Evolutionary conservation across 2,797 vertebrate genomes (phyloP).

Genomic region (Calcarius lapponicus): DNA sequence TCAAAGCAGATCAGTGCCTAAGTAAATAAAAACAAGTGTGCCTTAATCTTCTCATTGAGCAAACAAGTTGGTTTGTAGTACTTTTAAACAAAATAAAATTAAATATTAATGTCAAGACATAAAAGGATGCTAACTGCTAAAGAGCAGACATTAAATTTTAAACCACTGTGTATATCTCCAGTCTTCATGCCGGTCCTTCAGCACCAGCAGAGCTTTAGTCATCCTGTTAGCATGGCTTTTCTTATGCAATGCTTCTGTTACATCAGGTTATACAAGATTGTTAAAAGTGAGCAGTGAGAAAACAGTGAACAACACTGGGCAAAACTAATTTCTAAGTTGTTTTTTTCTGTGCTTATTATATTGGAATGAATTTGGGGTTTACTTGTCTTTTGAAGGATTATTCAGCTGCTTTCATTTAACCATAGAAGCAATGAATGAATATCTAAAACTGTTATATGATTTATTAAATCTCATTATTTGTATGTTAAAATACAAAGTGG

Average conservation of each 20-base stretch:
- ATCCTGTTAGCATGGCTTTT: neutral
- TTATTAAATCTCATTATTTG: neutral
- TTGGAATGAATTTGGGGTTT: neutral
- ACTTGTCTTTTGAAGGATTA: neutral
- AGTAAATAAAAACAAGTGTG: conserved; percentile 29
- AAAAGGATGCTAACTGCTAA: conserved; percentile 37
- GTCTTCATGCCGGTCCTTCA: neutral
- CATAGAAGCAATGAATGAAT: neutral
- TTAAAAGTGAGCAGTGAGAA: neutral
- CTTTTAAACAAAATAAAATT: conserved; percentile 51
- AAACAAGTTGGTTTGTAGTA: conserved; percentile 40
- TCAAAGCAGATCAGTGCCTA: conserved; percentile 25
- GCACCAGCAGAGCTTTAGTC: neutral
- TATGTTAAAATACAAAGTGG: neutral
- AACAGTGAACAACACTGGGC: neutral
- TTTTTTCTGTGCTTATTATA: neutral
- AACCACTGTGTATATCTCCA: neutral
- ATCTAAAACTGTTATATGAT: neutral
- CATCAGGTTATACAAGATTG: neutral
- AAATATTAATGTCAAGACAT: conserved; percentile 48
- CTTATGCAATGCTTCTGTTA: neutral
- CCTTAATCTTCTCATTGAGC: conserved; percentile 53
- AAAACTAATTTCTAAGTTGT: neutral
- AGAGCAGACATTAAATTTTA: conserved; percentile 49
- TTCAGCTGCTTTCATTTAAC: neutral